These are phyloP conservation scores for Tipula unca DNA, from an alignment of 2,888 invertebrate species.

Conservation along the genomic window DNA sequence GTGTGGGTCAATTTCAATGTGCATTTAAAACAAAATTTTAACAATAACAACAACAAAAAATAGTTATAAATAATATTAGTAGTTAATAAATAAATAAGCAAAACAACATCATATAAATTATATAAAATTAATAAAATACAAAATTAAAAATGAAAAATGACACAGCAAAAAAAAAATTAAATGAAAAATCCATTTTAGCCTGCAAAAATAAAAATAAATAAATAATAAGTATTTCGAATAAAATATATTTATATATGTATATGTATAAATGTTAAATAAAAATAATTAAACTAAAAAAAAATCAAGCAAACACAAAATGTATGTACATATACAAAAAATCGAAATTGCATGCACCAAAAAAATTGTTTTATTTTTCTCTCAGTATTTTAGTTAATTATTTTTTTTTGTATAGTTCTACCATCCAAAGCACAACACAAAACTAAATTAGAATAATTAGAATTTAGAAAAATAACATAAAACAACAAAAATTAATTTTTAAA, in stretches of 20 bases:
- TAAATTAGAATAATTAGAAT: neutral
- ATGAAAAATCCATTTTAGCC: neutral
- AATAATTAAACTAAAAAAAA: neutral
- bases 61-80: too few relatives aligned
- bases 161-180: neutral
- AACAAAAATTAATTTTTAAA: neutral
- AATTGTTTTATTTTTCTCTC: neutral
- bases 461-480: neutral
- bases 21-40: neutral
- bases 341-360: neutral
- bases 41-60: too few relatives aligned
- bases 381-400: neutral
- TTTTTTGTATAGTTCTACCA: neutral
- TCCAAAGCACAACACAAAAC: neutral
- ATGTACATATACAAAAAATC: neutral
- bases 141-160: neutral
- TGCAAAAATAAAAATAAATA: neutral
- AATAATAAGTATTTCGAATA: neutral
- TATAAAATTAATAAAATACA: neutral
- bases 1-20: neutral
- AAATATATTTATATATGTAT: neutral
- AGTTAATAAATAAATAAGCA: neutral
- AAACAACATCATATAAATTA: neutral
- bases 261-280: neutral
- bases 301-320: neutral